These are phyloP conservation scores for Atherix ibis DNA, from an alignment of 2,888 invertebrate genomes.

Conservation along the genomic window DNA sequence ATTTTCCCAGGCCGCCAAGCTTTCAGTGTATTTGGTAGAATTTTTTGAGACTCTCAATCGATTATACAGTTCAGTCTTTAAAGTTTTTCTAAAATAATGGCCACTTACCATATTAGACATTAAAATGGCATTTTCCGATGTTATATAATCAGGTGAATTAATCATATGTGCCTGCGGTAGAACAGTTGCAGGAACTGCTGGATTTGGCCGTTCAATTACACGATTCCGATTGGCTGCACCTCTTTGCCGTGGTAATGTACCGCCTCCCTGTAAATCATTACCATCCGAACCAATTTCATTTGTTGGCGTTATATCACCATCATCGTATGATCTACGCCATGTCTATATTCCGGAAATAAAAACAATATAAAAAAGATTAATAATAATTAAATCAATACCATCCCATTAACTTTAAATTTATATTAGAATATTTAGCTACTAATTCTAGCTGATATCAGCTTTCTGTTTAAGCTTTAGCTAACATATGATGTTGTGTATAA, in stretches of 20 bases:
- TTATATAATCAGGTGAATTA: slow-evolving; percentile 19
- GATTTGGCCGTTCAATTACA: not conserved
- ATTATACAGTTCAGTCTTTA: too few relatives aligned
- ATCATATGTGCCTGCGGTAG: not conserved
- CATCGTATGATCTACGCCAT: slow-evolving; percentile 70
- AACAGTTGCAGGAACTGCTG: not conserved
- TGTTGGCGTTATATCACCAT: slow-evolving; percentile 80
- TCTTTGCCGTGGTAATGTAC: slow-evolving; percentile 70
- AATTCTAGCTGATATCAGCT: too few relatives aligned
- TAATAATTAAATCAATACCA: not conserved
- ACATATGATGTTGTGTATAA: too few relatives aligned
- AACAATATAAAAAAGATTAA: not conserved
- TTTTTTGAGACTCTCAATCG: too few relatives aligned
- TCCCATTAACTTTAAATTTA: too few relatives aligned
- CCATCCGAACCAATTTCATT: slow-evolving; percentile 45
- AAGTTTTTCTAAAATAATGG: too few relatives aligned
- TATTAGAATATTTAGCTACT: too few relatives aligned
- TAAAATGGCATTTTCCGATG: slow-evolving; percentile 6
- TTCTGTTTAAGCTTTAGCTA: too few relatives aligned
- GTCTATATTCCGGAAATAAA: slow-evolving; percentile 22
- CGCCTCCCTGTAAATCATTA: slow-evolving; percentile 42
- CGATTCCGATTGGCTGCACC: slow-evolving; percentile 12
- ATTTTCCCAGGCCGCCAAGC: too few relatives aligned
- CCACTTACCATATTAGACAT: slow-evolving; percentile 9
- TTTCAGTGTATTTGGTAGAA: too few relatives aligned